A percentile compares a stretch with the other conserved stretches of the same genome.
Conservation (phyloP, 2,113 vertebrate species). For the Calyptomena viridis region DNA sequence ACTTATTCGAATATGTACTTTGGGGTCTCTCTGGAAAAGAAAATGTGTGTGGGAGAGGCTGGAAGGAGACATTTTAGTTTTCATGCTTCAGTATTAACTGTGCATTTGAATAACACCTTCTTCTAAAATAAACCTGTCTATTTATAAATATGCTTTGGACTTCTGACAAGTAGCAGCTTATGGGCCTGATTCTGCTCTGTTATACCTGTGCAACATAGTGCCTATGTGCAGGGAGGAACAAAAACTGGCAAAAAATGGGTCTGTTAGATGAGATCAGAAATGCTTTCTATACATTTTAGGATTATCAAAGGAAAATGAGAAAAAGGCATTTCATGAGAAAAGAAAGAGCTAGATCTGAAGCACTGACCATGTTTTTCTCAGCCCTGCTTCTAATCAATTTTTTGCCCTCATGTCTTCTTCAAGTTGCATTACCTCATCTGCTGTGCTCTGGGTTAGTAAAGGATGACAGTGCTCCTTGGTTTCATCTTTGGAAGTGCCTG, state of each 20-base stretch:
- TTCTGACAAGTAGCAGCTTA: constrained; percentile 8
- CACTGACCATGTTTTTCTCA: neutral
- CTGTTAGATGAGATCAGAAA: neutral
- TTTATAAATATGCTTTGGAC: constrained; percentile 37
- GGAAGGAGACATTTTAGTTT: constrained; percentile 11
- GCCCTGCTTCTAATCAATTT: neutral
- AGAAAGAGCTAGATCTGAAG: neutral
- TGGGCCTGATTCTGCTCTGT: neutral
- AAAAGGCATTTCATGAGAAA: neutral
- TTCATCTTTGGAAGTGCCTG: neutral
- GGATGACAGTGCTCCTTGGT: neutral
- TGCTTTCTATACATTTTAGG: neutral
- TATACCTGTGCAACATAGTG: neutral
- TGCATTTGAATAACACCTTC: constrained; percentile 28
- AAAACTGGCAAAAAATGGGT: neutral
- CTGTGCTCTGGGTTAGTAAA: neutral
- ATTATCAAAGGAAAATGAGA: neutral
- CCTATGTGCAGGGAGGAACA: neutral
- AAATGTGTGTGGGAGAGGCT: constrained; percentile 4
- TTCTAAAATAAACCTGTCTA: constrained; percentile 31
- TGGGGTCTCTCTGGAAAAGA: neutral
- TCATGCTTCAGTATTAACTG: neutral
- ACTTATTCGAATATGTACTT: constrained; percentile 15
- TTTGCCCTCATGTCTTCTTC: neutral
- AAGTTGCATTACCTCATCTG: neutral